phyloP scores from a whole-genome alignment of 1,140 invertebrate genomes.

The Drosophila murphyi region DNA sequence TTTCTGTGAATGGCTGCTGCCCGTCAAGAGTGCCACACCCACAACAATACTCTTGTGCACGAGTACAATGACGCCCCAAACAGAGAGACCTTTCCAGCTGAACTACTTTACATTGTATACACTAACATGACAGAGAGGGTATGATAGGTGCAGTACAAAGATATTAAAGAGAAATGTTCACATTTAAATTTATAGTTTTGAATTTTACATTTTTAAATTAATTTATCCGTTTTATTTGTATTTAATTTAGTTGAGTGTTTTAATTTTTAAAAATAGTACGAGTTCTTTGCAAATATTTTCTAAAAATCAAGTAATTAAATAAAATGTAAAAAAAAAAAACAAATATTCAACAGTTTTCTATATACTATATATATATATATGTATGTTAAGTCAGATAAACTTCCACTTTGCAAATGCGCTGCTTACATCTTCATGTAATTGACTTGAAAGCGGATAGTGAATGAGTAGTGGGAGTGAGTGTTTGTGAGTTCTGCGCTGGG shows the following conservation, averaged over 20 bases:
- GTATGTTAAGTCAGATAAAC: background rate
- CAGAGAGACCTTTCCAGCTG: background rate
- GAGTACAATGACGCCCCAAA: background rate
- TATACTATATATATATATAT: too few species aligned
- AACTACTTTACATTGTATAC: conserved; percentile 21
- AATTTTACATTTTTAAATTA: too few species aligned
- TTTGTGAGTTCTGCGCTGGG: conserved; percentile 49
- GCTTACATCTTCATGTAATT: conserved; percentile 35
- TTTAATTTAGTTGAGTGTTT: too few species aligned
- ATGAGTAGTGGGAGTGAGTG: conserved; percentile 14
- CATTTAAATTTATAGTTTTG: too few species aligned
- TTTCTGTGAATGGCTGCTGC: conserved; percentile 70
- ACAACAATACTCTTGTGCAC: background rate
- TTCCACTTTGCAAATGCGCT: background rate
- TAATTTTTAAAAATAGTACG: too few species aligned
- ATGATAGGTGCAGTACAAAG: too few species aligned
- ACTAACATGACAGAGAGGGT: conserved; percentile 1
- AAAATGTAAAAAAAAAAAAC: too few species aligned
- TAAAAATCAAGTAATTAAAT: too few species aligned
- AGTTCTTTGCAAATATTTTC: too few species aligned
- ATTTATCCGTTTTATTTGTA: too few species aligned
- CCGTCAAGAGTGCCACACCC: conserved; percentile 13
- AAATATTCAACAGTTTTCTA: too few species aligned
- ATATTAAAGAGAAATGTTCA: too few species aligned
- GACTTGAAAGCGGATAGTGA: conserved; percentile 9